Conservation (phyloP, 2,113 vertebrate species). For the Gavia stellata region DNA sequence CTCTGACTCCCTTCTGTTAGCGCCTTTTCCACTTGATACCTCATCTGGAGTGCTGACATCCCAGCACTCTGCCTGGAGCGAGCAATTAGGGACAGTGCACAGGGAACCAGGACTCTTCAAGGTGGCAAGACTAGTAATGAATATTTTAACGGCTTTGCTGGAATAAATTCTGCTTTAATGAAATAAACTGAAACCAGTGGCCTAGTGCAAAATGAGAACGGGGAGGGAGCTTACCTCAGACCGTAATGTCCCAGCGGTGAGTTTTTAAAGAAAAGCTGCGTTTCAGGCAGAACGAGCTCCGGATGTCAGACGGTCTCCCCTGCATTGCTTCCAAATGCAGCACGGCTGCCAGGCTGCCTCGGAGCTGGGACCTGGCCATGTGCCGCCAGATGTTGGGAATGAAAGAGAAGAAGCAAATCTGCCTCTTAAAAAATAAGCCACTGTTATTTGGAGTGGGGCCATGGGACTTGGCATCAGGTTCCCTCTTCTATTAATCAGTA, state of each 20-base stretch:
- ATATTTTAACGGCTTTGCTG: conserved; percentile 22
- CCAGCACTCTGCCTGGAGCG: neutral
- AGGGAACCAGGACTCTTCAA: neutral
- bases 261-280: neutral
- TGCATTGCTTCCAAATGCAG: neutral
- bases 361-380: neutral
- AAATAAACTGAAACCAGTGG: neutral
- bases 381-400: neutral
- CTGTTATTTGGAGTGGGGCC: neutral
- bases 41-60: neutral
- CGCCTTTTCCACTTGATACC: neutral
- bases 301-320: neutral
- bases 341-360: neutral
- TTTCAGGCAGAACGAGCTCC: neutral
- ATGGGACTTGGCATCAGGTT: neutral
- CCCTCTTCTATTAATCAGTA: neutral
- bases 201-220: neutral
- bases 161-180: neutral
- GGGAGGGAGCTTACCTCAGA: neutral
- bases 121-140: neutral
- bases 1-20: neutral
- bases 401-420: neutral
- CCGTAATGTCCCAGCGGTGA: neutral
- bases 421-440: neutral
- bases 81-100: neutral